A percentile compares a stretch with the other conserved stretches of the same genome.
Evolutionary conservation across 1,140 invertebrate species (phyloP).

Genomic region (Drosophila pseudoobscura): DNA sequence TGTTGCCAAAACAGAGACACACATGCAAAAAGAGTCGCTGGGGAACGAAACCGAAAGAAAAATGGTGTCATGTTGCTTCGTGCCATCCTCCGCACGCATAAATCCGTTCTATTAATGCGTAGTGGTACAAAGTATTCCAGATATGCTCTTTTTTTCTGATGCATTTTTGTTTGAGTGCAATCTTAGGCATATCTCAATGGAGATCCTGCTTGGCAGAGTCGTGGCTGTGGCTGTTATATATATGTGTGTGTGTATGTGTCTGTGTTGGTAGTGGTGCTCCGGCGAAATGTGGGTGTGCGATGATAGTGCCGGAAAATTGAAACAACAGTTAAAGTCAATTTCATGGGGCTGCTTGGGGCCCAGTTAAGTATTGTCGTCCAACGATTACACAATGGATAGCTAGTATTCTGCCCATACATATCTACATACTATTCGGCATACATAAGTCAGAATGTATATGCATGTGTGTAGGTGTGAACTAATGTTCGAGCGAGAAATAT

Average conservation of each 20-base stretch:
- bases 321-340: slow-evolving; percentile 13
- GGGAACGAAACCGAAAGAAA: slow-evolving; percentile 38
- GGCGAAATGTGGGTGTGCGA: slow-evolving; percentile 28
- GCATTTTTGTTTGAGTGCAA: slow-evolving; percentile 32
- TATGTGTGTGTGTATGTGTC: too few relatives aligned
- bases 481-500: slow-evolving; percentile 1
- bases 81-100: slow-evolving; percentile 8
- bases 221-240: slow-evolving; percentile 30
- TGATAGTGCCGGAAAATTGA: slow-evolving; percentile 18
- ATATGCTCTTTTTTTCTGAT: slow-evolving; percentile 21
- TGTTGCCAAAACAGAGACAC: slow-evolving; percentile 52
- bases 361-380: slow-evolving; percentile 7
- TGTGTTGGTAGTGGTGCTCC: slow-evolving; percentile 4
- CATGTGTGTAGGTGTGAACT: slow-evolving; percentile 12
- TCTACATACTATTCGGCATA: slow-evolving; percentile 1
- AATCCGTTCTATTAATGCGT: slow-evolving; percentile 7
- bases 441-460: slow-evolving; percentile 1
- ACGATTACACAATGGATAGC: slow-evolving; percentile 62
- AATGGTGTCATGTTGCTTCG: slow-evolving; percentile 67
- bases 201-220: slow-evolving; percentile 22
- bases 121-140: background rate
- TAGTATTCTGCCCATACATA: slow-evolving; percentile 14
- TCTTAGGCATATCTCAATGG: too few relatives aligned
- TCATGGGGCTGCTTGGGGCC: background rate
- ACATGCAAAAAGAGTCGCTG: slow-evolving; percentile 17